Evolutionary conservation across 2,888 invertebrate genomes (phyloP).

Genomic region (Pyrocoelia pectoralis): DNA sequence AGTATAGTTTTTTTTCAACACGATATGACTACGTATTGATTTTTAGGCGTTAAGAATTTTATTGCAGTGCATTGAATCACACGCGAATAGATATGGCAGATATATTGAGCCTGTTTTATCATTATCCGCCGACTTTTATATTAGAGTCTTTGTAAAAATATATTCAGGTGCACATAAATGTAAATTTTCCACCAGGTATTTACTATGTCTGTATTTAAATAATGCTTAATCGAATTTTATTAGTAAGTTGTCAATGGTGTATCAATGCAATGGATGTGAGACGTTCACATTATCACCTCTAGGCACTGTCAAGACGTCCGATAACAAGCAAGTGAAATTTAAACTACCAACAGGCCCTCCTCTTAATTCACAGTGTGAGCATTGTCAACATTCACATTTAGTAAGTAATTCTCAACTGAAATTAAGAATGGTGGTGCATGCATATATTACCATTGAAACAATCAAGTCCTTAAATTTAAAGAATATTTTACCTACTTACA

Average conservation of each 20-base stretch:
- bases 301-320: conserved; percentile 68
- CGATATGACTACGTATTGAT: conserved; percentile 65
- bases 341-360: conserved; percentile 75
- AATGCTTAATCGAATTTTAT: conserved; percentile 39
- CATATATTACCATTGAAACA: no score
- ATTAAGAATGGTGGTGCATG: no score
- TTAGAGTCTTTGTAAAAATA: conserved; percentile 90
- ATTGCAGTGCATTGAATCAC: conserved; percentile 86
- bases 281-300: conserved; percentile 79
- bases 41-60: conserved; percentile 89
- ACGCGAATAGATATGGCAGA: conserved; percentile 92
- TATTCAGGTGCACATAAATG: conserved; percentile 82
- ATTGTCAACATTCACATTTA: conserved; percentile 80
- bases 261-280: conserved; percentile 92
- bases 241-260: conserved; percentile 87
- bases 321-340: conserved; percentile 68
- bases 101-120: conserved; percentile 92
- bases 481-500: no score
- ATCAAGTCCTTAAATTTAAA: no score
- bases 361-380: conserved; percentile 71
- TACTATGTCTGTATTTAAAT: background rate
- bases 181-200: conserved; percentile 83
- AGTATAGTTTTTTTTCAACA: no score
- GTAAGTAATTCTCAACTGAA: no score
- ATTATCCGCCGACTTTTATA: conserved; percentile 95